phyloP scores from a whole-genome alignment of 2,797 vertebrate species.

The Euphonia xanthogaster region DNA sequence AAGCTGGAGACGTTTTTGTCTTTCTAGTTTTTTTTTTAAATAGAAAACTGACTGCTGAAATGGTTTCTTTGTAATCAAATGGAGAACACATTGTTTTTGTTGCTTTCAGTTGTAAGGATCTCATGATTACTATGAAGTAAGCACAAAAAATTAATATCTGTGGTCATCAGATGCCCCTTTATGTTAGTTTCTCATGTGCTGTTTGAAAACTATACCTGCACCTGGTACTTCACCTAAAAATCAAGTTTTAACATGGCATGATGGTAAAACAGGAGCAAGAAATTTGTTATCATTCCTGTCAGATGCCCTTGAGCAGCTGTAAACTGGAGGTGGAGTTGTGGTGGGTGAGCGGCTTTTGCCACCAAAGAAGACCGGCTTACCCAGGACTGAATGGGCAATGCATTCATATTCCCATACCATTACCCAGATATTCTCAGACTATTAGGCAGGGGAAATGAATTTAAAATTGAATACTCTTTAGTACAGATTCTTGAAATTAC shows the following conservation, averaged over 20 bases:
- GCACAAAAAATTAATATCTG: background rate
- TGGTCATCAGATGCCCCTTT: background rate
- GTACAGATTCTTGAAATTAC: constrained; percentile 42
- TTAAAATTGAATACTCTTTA: constrained; percentile 44
- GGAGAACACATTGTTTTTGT: background rate
- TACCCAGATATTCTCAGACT: constrained; percentile 49
- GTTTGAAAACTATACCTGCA: background rate
- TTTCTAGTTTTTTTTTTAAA: background rate
- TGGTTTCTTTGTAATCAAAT: background rate
- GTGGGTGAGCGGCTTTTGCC: background rate
- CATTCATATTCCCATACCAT: background rate
- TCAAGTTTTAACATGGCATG: background rate
- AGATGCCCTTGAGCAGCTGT: background rate
- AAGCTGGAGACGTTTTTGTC: background rate
- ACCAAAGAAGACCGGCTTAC: background rate
- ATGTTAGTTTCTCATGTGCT: background rate
- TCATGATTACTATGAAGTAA: background rate
- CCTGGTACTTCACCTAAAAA: background rate
- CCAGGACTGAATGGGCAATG: background rate
- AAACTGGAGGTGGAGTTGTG: background rate
- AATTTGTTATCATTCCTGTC: background rate
- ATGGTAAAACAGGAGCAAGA: background rate
- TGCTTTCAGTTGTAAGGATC: background rate
- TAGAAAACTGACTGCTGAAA: background rate
- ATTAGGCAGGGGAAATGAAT: constrained; percentile 65